phyloP scores from a whole-genome alignment of 2,113 vertebrate genomes.

The Asarcornis scutulata region DNA sequence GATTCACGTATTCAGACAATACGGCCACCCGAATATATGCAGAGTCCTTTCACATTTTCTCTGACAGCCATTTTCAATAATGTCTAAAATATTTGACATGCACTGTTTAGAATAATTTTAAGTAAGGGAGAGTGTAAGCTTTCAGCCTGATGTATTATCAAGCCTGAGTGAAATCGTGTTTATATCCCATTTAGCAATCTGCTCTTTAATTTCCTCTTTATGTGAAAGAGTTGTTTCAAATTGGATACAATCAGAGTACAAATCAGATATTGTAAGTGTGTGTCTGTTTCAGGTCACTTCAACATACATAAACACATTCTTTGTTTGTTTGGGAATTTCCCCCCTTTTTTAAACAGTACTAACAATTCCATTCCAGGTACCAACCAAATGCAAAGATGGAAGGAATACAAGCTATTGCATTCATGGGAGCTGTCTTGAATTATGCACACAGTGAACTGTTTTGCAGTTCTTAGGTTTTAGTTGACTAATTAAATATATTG shows the following conservation, averaged over 20 bases:
- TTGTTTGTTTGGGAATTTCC: neutral
- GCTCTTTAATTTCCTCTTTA: constrained; percentile 40
- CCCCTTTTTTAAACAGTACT: neutral
- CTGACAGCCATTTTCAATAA: constrained; percentile 65
- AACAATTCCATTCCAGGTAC: neutral
- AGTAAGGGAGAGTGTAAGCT: constrained; percentile 23
- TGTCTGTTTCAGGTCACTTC: neutral
- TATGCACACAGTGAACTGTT: constrained; percentile 25
- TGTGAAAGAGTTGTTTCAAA: constrained; percentile 37
- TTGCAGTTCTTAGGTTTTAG: neutral
- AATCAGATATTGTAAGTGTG: neutral
- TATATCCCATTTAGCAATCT: constrained; percentile 58
- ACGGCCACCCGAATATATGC: constrained; percentile 36
- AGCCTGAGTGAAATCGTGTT: constrained; percentile 36
- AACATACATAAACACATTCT: neutral
- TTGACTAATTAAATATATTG: constrained; percentile 25
- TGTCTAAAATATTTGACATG: constrained; percentile 68
- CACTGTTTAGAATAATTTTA: constrained; percentile 72
- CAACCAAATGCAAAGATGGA: neutral
- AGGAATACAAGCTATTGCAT: neutral
- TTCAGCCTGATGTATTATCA: constrained; percentile 37
- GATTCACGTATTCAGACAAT: constrained; percentile 67
- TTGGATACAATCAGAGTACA: neutral
- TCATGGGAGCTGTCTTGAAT: neutral
- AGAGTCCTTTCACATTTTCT: constrained; percentile 38